A percentile compares a stretch with the other conserved stretches of the same genome.
phyloP scores from a whole-genome alignment of 2,888 invertebrate species.

The Epinotia ramella region DNA sequence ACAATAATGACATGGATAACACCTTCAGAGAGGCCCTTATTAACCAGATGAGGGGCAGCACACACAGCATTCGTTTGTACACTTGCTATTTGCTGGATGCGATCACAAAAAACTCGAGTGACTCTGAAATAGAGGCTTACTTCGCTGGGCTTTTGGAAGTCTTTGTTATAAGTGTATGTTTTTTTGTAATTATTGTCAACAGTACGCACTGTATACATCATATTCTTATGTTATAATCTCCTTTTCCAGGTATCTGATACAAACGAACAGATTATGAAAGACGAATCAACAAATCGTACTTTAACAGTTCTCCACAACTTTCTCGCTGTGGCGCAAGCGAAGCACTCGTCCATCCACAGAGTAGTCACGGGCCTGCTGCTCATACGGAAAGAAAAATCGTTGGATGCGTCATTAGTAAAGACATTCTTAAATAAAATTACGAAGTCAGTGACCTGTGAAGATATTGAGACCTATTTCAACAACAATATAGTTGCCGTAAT shows the following conservation, averaged over 20 bases:
- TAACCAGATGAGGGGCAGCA: constrained; percentile 63
- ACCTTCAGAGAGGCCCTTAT: constrained; percentile 62
- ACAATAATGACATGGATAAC: constrained; percentile 57
- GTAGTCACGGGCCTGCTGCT: constrained; percentile 83
- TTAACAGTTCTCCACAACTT: constrained; percentile 85
- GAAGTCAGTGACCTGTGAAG: constrained; percentile 56
- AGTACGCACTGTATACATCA: neutral
- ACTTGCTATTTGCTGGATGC: constrained; percentile 70
- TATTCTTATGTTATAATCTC: constrained; percentile 47
- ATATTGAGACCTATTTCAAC: constrained; percentile 67
- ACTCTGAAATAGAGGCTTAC: constrained; percentile 59
- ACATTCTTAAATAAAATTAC: constrained; percentile 76
- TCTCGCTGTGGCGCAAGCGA: constrained; percentile 80
- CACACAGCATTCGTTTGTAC: constrained; percentile 70
- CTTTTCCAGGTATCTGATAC: constrained; percentile 69
- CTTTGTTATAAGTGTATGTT: constrained; percentile 72
- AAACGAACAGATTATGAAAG: constrained; percentile 75
- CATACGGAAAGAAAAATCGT: constrained; percentile 80
- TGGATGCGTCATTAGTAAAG: constrained; percentile 71
- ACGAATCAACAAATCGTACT: constrained; percentile 86
- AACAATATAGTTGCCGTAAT: constrained; percentile 80
- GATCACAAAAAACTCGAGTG: constrained; percentile 54
- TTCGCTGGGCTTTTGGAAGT: constrained; percentile 63
- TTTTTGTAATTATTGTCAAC: constrained; percentile 5
- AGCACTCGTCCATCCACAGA: constrained; percentile 79